Base-by-base conservation (phyloP, 2,888 invertebrate genomes). In the Elaeidobius kamerunicus region DNA sequence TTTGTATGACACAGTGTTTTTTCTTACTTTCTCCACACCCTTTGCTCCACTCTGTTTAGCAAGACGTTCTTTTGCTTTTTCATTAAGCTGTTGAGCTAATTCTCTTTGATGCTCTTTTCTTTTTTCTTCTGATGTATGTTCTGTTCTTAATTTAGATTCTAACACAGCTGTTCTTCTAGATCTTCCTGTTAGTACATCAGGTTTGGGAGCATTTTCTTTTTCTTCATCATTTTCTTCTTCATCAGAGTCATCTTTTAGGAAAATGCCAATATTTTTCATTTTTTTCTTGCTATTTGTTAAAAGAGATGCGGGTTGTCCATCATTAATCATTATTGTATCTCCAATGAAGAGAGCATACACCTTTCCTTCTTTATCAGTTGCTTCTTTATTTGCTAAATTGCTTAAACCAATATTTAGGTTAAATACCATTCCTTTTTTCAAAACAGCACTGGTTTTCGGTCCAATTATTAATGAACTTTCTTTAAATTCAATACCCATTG, bases 401-500 rank as follows among this genome's bases (percentile, higher is more conserved):
- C 90, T 82, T 46, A 99, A 80, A 11, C 99, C 99, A 60, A 99
- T 84, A 68, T 92, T 93, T 6, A 99, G 81, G 71, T 97, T 97
- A 69, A 97, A 98, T 0, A 95, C 86, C 97, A 99, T 98, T 47
- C 94, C 93, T 73, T 94, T 95, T 65, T 84, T 88, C 0, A 87
- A 85, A 1, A 82, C 71, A 1, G 85, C 82, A 34, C 80, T 83
- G 11, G 89, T 90, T 78, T 97, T 99, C 1, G 92, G 89, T 0
- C 91, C 91, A 66, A 99, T 91, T 1, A 95, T 79, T 49, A 98
- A 78, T 0, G 93, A 90, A 63, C 91, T 91, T 73, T 99, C 99
- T 49, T 97, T 85, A 71, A 99, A 99, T 71, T 99, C 98, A 63
- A 99, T 91, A 5, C 99, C 99, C 86, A 92, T 98, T 1, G 86